Percentiles rank a stretch among this genome's conserved stretches.
phyloP scores from a whole-genome alignment of 1,140 invertebrate species.

The Drosophila bocqueti region DNA sequence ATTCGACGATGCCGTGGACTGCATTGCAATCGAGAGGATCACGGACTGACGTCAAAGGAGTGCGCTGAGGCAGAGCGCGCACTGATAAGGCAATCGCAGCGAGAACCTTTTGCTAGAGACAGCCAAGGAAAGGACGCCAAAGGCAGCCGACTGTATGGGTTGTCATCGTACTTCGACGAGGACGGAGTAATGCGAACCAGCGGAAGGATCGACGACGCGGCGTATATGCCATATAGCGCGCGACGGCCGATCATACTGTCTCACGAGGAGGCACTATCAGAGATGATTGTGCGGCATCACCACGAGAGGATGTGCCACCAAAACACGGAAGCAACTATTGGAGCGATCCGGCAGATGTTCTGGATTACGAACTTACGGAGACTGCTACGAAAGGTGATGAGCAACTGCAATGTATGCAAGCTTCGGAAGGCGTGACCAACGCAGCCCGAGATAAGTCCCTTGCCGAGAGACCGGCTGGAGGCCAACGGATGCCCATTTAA shows the following conservation, averaged over 20 bases:
- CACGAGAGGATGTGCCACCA: no score
- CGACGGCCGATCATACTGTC: slow-evolving; percentile 4
- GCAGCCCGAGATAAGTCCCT: background rate
- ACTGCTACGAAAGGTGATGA: background rate
- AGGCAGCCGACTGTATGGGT: no score
- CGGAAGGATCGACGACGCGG: slow-evolving; percentile 1
- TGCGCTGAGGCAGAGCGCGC: no score
- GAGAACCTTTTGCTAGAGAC: no score
- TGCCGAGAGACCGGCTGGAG: background rate
- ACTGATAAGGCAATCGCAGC: no score
- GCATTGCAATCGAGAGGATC: background rate
- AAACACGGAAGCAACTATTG: no score
- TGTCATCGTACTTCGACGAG: no score
- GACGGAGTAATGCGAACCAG: background rate
- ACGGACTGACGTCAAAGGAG: no score
- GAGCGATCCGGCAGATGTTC: background rate
- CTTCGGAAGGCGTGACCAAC: no score
- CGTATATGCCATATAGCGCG: slow-evolving; percentile 1
- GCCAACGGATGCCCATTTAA: slow-evolving; percentile 1
- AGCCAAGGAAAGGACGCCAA: no score
- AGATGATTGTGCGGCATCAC: no score
- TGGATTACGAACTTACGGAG: background rate
- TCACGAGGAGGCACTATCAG: background rate
- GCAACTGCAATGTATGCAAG: background rate
- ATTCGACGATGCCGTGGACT: background rate